Evolutionary conservation across 2,797 vertebrate species (phyloP), one percentile per base, ranked within the genome.

Genomic region (Dallia pectoralis): DNA sequence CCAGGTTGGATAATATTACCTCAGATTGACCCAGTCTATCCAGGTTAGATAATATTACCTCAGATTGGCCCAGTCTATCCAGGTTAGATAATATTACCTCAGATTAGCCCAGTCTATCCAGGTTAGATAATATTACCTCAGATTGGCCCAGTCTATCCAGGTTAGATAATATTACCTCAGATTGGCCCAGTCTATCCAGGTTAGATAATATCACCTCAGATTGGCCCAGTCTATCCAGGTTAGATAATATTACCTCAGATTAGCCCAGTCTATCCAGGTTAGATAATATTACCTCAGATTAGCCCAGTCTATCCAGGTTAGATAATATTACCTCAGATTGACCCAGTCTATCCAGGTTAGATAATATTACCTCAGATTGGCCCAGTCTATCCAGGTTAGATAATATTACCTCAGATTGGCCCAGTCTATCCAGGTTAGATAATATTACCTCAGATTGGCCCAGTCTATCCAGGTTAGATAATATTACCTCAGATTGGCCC

Each of bases 1-100:
- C 97, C 89, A 99, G 87, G 89, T 99, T 99, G 85, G 98, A 99
- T 87, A 99, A n/a, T n/a, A n/a, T n/a, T n/a, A n/a, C n/a, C n/a
- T n/a, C n/a, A n/a, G n/a, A n/a, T n/a, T n/a, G 96, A 67, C 98
- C 97, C 81, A 99, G 94, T 2, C 97, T 95, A 84, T 99, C 97
- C 89, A 99, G 87, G 89, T 99, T 99, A 85, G 98, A 99, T 87
- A 99, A n/a, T n/a, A n/a, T n/a, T n/a, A n/a, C n/a, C n/a, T n/a
- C n/a, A n/a, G n/a, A n/a, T n/a, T n/a, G 96, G 68, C 98, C 97
- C 81, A 99, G 94, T 2, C 97, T 95, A 84, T 99, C 97, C 89
- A 99, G 87, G 89, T 99, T 99, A 85, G 98, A 99, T 87, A 99
- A n/a, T n/a, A n/a, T n/a, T n/a, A n/a, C n/a, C n/a, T n/a, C n/a